These are phyloP conservation scores for Fragum fragum DNA, from an alignment of 2,888 invertebrate genomes.

Conservation along the genomic window DNA sequence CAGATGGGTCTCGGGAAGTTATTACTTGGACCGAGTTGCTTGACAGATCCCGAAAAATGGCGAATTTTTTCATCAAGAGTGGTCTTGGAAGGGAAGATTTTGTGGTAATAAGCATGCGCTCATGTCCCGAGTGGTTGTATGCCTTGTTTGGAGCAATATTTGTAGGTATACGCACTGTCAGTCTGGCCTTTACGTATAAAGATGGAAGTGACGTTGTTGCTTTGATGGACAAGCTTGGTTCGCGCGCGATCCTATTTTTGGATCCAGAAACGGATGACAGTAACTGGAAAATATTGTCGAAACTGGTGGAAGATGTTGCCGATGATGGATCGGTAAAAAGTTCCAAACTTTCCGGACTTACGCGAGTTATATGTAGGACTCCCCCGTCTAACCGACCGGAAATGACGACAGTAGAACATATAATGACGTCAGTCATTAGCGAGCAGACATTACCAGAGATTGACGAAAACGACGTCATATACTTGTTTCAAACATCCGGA, in stretches of 20 bases:
- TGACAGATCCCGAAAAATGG: conserved; percentile 30
- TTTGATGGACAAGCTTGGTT: conserved; percentile 42
- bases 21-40: conserved; percentile 45
- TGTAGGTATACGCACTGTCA: conserved; percentile 36
- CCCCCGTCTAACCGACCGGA: neutral
- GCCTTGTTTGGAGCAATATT: conserved; percentile 45
- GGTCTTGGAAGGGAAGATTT: conserved; percentile 41
- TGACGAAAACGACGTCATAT: conserved; percentile 21
- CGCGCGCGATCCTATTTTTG: conserved; percentile 36
- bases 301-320: conserved; percentile 5
- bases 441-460: conserved; percentile 23
- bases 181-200: conserved; percentile 51
- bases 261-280: conserved; percentile 37
- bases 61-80: conserved; percentile 25
- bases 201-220: conserved; percentile 59
- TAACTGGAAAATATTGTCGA: conserved; percentile 44
- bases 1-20: conserved; percentile 24
- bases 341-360: conserved; percentile 30
- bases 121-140: conserved; percentile 60
- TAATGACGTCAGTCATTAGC: conserved; percentile 2
- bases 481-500: conserved; percentile 50
- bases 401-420: conserved; percentile 3
- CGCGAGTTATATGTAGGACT: conserved; percentile 31
- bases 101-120: conserved; percentile 43
- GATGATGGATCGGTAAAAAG: conserved; percentile 30